Conservation (phyloP, 1,140 invertebrate genomes). For the Atta texana region DNA sequence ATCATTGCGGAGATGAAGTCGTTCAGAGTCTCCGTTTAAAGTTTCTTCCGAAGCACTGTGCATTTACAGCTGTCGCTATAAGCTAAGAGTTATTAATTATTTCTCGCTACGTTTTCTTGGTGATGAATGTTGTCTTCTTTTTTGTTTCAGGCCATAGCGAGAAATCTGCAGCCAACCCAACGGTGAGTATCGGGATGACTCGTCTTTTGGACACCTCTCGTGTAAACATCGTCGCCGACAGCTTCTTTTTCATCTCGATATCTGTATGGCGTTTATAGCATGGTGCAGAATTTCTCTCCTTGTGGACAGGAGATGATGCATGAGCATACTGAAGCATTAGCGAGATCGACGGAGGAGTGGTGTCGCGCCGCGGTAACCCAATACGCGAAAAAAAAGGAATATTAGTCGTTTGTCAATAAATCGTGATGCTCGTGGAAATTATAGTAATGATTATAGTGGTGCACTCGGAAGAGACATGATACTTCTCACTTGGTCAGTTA, state of each 20-base stretch:
- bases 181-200: constrained; percentile 76
- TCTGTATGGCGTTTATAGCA: constrained; percentile 25
- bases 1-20: constrained; percentile 55
- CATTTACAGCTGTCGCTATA: neutral
- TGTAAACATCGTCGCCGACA: constrained; percentile 28
- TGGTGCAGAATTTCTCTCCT: constrained; percentile 59
- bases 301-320: constrained; percentile 56
- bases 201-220: constrained; percentile 33
- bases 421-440: constrained; percentile 38
- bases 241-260: constrained; percentile 28
- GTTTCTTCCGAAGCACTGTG: constrained; percentile 6
- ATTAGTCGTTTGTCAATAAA: constrained; percentile 20
- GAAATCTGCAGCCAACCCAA: constrained; percentile 71
- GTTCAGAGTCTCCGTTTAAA: constrained; percentile 40
- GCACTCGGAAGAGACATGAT: constrained; percentile 36
- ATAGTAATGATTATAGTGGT: constrained; percentile 36
- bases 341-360: constrained; percentile 42
- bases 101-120: neutral
- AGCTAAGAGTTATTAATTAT: constrained; percentile 46
- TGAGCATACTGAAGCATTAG: constrained; percentile 56
- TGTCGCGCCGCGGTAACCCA: constrained; percentile 53
- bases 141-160: constrained; percentile 78
- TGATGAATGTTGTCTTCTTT: constrained; percentile 54
- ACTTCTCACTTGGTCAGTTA: constrained; percentile 46
- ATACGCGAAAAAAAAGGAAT: neutral